Evolutionary conservation across 2,888 invertebrate genomes (phyloP).

Genomic region (Pedicia rivosa): DNA sequence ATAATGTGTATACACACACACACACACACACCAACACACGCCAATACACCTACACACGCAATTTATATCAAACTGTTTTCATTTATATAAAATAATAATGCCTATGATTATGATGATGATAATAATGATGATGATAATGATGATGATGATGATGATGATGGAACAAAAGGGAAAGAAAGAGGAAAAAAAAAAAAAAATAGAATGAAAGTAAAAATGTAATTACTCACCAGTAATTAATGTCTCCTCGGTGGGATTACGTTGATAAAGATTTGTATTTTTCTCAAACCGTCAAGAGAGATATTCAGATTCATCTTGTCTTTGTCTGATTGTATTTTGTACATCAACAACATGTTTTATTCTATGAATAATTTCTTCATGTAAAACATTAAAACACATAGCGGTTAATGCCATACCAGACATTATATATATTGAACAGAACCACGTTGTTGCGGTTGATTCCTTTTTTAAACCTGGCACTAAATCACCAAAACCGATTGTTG

Average conservation of each 20-base stretch:
- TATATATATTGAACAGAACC: slow-evolving; percentile 81
- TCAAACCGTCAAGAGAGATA: slow-evolving; percentile 29
- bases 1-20: too few species aligned
- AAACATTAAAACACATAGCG: slow-evolving; percentile 81
- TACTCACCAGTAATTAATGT: slow-evolving; percentile 33
- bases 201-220: too few species aligned
- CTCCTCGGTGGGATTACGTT: slow-evolving; percentile 40
- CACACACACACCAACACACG: too few species aligned
- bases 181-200: too few species aligned
- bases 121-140: too few species aligned
- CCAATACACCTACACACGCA: too few species aligned
- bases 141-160: too few species aligned
- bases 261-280: slow-evolving; percentile 29
- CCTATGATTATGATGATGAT: background rate
- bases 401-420: slow-evolving; percentile 75
- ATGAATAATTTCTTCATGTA: slow-evolving; percentile 77
- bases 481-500: slow-evolving; percentile 82
- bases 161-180: too few species aligned
- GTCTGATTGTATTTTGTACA: slow-evolving; percentile 20
- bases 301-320: slow-evolving; percentile 15
- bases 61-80: background rate
- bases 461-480: slow-evolving; percentile 52
- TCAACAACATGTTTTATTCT: slow-evolving; percentile 47
- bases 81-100: background rate
- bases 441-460: slow-evolving; percentile 48